phyloP scores from a whole-genome alignment of 1,140 invertebrate genomes.

The Achatina immaculata region DNA sequence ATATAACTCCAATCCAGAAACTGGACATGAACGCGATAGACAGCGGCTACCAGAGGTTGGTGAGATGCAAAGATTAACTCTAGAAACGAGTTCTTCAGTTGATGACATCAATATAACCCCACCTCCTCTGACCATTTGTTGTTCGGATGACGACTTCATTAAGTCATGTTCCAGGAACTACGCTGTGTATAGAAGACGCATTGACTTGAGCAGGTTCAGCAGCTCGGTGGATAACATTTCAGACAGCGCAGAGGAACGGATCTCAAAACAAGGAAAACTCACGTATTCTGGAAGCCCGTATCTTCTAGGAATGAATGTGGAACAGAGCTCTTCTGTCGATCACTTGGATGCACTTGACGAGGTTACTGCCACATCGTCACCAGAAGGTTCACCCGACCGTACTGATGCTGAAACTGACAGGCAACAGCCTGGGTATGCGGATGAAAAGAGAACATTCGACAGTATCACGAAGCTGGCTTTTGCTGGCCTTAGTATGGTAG shows the following conservation, averaged over 20 bases:
- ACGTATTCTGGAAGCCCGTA: not conserved
- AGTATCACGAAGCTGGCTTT: not conserved
- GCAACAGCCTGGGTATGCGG: not conserved
- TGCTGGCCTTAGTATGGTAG: not conserved
- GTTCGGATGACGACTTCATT: slow-evolving; percentile 31
- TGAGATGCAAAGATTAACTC: not conserved
- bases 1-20: slow-evolving; percentile 28
- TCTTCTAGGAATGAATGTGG: not conserved
- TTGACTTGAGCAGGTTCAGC: slow-evolving; percentile 30
- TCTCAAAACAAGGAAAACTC: not conserved
- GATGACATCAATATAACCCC: slow-evolving; percentile 23
- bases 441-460: not conserved
- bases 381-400: too few species aligned
- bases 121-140: slow-evolving; percentile 14
- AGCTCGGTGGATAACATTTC: slow-evolving; percentile 21
- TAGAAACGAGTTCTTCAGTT: slow-evolving; percentile 18
- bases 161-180: slow-evolving; percentile 26
- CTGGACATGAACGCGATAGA: not conserved
- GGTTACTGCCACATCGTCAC: not conserved
- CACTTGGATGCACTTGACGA: not conserved
- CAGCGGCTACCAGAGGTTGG: not conserved
- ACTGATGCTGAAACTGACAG: not conserved
- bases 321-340: slow-evolving; percentile 14
- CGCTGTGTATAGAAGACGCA: not conserved
- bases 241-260: not conserved